Conservation (phyloP, 2,113 vertebrate species). For the Origma solitaria region DNA sequence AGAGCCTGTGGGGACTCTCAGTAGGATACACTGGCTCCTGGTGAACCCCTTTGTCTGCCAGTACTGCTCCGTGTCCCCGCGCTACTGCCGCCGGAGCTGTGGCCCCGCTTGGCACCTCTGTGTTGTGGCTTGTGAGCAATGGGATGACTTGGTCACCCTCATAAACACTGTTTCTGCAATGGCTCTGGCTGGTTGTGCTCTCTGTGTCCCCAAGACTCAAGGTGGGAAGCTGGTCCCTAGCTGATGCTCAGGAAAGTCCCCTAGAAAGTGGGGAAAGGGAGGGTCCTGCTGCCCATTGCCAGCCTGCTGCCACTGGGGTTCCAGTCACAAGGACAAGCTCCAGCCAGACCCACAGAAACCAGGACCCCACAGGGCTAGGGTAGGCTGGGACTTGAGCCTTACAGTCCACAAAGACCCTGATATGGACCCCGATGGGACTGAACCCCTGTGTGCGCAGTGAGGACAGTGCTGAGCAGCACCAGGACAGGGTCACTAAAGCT, state of each 20-base stretch:
- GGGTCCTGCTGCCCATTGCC: accelerated
- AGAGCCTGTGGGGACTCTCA: neutral
- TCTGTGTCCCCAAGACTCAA: neutral
- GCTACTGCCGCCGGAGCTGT: accelerated
- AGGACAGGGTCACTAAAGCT: neutral
- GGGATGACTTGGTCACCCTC: neutral
- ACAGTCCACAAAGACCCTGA: neutral
- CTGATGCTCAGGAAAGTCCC: accelerated
- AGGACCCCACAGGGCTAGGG: neutral
- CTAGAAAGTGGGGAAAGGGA: neutral
- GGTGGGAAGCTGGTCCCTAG: neutral
- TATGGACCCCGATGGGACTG: neutral
- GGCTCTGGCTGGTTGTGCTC: neutral
- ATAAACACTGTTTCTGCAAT: conserved; percentile 26
- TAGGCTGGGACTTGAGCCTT: neutral
- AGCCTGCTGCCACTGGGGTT: accelerated
- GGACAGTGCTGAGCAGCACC: accelerated
- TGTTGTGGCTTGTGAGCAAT: neutral
- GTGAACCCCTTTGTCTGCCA: neutral
- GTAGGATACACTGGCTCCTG: accelerated
- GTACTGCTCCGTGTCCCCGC: accelerated
- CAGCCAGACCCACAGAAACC: neutral
- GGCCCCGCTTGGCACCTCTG: neutral
- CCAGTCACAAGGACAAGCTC: accelerated
- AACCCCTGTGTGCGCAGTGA: accelerated